phyloP scores from a whole-genome alignment of 2,888 invertebrate genomes.

The Leptopilina syphax region DNA sequence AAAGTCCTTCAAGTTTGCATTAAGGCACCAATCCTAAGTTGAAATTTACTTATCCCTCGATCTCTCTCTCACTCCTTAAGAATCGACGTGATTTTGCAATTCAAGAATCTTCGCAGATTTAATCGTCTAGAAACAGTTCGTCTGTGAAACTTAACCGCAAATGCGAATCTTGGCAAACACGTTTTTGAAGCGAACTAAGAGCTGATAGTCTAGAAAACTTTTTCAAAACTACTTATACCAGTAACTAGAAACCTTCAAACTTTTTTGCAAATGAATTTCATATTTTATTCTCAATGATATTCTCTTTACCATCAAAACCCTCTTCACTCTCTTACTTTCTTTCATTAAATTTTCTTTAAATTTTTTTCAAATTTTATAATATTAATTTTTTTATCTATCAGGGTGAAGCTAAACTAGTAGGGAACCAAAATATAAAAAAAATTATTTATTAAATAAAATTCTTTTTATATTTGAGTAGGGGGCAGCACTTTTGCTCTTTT shows the following conservation, averaged over 20 bases:
- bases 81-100: slow-evolving; percentile 18
- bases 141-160: background rate
- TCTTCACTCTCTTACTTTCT: background rate
- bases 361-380: no score
- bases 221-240: background rate
- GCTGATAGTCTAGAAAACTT: slow-evolving; percentile 4
- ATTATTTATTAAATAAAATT: no score
- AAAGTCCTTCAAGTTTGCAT: slow-evolving; percentile 7
- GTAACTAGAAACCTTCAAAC: background rate
- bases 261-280: background rate
- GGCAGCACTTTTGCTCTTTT: no score
- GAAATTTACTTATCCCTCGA: slow-evolving; percentile 11
- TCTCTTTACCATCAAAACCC: no score
- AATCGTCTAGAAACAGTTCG: slow-evolving; percentile 20
- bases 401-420: no score
- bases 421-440: no score
- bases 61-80: background rate
- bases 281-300: background rate
- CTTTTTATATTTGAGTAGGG: no score
- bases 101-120: background rate
- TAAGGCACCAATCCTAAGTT: background rate
- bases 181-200: background rate
- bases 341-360: no score
- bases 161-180: background rate
- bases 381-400: no score